Evolutionary conservation across 2,797 vertebrate species (phyloP), one percentile per base, ranked within the genome.

Genomic region (Gallinago solitaria): DNA sequence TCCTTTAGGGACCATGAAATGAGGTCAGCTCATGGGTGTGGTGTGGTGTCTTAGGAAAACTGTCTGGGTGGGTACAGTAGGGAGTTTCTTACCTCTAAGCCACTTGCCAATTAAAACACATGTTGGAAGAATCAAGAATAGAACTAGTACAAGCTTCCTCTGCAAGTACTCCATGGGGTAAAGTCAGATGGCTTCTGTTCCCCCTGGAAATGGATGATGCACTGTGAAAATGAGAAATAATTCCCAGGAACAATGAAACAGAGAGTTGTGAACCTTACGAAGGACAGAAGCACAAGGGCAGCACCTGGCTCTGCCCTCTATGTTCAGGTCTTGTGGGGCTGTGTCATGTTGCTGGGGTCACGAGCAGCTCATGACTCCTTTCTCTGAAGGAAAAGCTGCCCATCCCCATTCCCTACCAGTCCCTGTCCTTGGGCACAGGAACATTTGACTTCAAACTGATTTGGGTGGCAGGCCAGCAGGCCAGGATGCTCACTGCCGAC

Each of bases 371-470:
- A 20, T 47, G 30, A 16, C 9, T 30, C 33, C 30, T 57, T 41
- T 50, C 25, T 57, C 24, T 48, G 81, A 47, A 35, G 33, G 41
- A 74, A 39, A 47, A 47, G 6, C 15, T 39, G 12, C 30, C n/a
- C 9, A 0, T 23, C 37, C 25, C 39, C 3, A 0, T 35, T 37
- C 41, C 47, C n/a, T n/a, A 39, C 21, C 50, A 17, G 39, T 9
- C 15, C 51, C 30, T 56, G 1, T 28, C 39, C 19, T 30, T 17
- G 33, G 9, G 24, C 28, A 33, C 30, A 39, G 41, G 27, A 53
- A 37, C 9, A 28, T 17, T 15, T 64, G 59, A n/a, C 28, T 47
- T 54, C 79, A 43, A 9, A 61, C 15, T 24, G 16, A n/a, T 33
- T 32, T 23, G 19, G 33, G 14, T 11, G 28, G 17, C 24, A 41